Conservation (phyloP, 1,140 invertebrate species). For the Drosophila prosaltans region DNA sequence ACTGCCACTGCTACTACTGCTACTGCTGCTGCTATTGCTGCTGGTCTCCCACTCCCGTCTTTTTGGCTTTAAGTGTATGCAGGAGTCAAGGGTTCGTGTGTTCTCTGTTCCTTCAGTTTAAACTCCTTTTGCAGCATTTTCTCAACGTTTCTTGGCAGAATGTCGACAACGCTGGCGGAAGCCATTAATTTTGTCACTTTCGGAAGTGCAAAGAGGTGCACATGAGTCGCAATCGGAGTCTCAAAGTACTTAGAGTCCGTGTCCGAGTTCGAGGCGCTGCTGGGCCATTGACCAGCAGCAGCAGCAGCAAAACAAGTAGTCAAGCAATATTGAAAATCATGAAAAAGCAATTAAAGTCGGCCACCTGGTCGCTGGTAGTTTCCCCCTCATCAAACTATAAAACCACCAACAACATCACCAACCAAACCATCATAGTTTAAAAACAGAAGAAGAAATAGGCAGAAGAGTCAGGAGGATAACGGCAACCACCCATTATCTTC, state of each 20-base stretch:
- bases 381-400: not conserved
- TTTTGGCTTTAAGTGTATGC: slow-evolving; percentile 8
- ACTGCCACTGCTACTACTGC: slow-evolving; percentile 9
- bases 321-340: slow-evolving; percentile 69
- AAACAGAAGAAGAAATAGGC: not conserved
- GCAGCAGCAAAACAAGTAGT: slow-evolving; percentile 19
- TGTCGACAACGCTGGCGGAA: slow-evolving; percentile 70
- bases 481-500: not conserved
- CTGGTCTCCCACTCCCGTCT: not conserved
- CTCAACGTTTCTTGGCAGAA: slow-evolving; percentile 68
- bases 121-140: slow-evolving; percentile 59
- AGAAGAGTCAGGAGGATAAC: not conserved
- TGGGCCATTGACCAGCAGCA: slow-evolving; percentile 43
- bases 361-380: slow-evolving; percentile 46
- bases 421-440: not conserved
- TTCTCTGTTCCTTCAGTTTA: slow-evolving; percentile 36
- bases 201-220: slow-evolving; percentile 58
- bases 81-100: slow-evolving; percentile 25
- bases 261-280: slow-evolving; percentile 1
- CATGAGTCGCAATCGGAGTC: slow-evolving; percentile 38
- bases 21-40: not conserved
- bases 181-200: slow-evolving; percentile 82
- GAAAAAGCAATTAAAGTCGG: slow-evolving; percentile 70
- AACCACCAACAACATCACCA: not conserved
- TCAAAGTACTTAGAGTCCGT: not conserved